phyloP scores from a whole-genome alignment of 2,888 invertebrate genomes.

The Colletes collaris region DNA sequence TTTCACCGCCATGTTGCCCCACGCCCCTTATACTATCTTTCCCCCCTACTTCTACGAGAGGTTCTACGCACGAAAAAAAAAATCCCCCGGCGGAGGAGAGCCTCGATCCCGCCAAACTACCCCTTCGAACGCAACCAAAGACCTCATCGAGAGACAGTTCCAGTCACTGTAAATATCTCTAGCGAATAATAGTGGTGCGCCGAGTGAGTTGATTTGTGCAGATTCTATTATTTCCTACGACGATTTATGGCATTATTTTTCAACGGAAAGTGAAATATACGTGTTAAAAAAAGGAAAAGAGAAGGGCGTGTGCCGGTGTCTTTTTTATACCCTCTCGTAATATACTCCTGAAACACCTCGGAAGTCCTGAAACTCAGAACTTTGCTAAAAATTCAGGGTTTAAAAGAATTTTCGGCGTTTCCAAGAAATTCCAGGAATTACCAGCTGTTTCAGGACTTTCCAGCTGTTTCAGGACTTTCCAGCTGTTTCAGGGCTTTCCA shows the following conservation, averaged over 20 bases:
- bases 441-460: too few species aligned
- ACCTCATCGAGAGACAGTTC: conserved; percentile 52
- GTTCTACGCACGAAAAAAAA: conserved; percentile 10
- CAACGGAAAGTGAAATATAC: conserved; percentile 81
- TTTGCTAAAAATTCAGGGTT: too few species aligned
- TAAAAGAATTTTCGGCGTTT: too few species aligned
- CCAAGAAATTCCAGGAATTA: too few species aligned
- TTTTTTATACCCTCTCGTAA: neutral
- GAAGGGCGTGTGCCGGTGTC: neutral
- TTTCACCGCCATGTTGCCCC: conserved; percentile 29
- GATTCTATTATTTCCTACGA: conserved; percentile 81
- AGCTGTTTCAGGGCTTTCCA: too few species aligned
- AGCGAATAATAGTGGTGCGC: conserved; percentile 78
- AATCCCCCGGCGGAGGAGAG: conserved; percentile 12
- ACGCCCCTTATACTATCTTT: neutral
- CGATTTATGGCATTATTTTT: conserved; percentile 81
- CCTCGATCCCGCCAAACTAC: conserved; percentile 1
- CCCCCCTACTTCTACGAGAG: conserved; percentile 7
- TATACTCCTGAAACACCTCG: too few species aligned
- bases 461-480: too few species aligned
- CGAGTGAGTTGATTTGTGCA: conserved; percentile 81
- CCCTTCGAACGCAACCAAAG: conserved; percentile 30
- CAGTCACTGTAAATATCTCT: conserved; percentile 76
- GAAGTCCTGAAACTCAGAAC: too few species aligned
- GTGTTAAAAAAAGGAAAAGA: conserved; percentile 74